These are phyloP conservation scores for Gallirallus australis DNA, from an alignment of 2,797 vertebrate genomes.

Conservation along the genomic window DNA sequence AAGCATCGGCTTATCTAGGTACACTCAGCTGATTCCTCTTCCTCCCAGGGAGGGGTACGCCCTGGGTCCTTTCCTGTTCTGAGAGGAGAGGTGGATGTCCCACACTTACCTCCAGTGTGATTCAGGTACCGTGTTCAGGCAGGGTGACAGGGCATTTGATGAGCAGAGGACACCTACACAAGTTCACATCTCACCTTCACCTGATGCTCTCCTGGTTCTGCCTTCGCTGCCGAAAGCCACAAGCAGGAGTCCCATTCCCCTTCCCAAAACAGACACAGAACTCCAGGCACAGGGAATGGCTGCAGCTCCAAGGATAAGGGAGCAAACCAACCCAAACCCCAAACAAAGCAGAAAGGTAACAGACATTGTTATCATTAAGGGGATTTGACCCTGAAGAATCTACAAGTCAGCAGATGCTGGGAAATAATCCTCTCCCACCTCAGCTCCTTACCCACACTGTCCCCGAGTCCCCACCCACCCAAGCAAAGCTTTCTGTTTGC, in stretches of 20 bases:
- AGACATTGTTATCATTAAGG: not conserved
- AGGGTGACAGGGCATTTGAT: not conserved
- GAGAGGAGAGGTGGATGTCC: not conserved
- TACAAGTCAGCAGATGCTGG: not conserved
- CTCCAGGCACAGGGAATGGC: not conserved
- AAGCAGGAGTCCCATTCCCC: not conserved
- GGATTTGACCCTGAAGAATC: not conserved
- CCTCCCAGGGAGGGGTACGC: accelerated
- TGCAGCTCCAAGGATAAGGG: not conserved
- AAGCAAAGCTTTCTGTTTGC: not conserved
- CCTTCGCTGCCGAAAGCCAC: not conserved
- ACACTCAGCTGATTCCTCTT: not conserved
- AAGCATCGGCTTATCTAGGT: accelerated
- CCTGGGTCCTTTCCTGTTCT: not conserved
- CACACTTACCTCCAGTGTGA: not conserved
- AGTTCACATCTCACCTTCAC: not conserved
- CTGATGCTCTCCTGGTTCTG: not conserved
- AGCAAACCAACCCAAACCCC: not conserved
- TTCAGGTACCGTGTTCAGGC: not conserved
- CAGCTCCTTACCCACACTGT: not conserved
- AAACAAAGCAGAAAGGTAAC: not conserved
- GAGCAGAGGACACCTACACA: not conserved
- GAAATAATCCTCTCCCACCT: conserved; percentile 4
- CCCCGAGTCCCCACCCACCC: accelerated
- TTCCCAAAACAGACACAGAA: not conserved